Evolutionary conservation across 2,113 vertebrate genomes (phyloP).

Genomic region (Melanerpes formicivorus): DNA sequence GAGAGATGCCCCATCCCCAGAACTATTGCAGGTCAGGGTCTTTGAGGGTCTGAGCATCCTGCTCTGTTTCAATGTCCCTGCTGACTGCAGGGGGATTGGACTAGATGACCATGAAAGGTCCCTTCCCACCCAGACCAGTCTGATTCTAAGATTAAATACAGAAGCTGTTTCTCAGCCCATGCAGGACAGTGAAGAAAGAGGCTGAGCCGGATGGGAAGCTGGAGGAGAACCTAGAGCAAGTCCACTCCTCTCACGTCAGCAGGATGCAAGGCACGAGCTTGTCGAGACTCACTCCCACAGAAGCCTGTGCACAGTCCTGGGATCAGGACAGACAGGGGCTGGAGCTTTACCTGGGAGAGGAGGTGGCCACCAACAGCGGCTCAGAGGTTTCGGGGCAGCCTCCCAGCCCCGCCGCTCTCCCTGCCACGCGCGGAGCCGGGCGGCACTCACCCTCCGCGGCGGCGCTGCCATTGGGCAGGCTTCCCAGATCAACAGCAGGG

Average conservation of each 20-base stretch:
- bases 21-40: background rate
- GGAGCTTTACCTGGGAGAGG: background rate
- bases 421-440: conserved; percentile 5
- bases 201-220: rapidly evolving
- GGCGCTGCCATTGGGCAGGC: conserved; percentile 85
- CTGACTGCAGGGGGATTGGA: background rate
- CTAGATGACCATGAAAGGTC: background rate
- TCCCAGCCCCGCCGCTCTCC: background rate
- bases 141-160: background rate
- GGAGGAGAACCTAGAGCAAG: background rate
- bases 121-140: background rate
- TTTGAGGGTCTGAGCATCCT: background rate
- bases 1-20: too few species aligned
- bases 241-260: background rate
- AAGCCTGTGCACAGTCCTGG: rapidly evolving
- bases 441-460: conserved; percentile 89
- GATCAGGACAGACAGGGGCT: rapidly evolving
- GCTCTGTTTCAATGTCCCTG: background rate
- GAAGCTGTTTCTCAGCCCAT: background rate
- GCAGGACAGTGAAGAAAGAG: background rate
- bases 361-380: background rate
- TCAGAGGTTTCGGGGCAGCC: background rate
- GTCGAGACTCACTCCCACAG: rapidly evolving
- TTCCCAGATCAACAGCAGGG: conserved; percentile 91
- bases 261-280: background rate